These are phyloP conservation scores for Natator depressus DNA, from an alignment of 2,113 vertebrate genomes.

Conservation along the genomic window DNA sequence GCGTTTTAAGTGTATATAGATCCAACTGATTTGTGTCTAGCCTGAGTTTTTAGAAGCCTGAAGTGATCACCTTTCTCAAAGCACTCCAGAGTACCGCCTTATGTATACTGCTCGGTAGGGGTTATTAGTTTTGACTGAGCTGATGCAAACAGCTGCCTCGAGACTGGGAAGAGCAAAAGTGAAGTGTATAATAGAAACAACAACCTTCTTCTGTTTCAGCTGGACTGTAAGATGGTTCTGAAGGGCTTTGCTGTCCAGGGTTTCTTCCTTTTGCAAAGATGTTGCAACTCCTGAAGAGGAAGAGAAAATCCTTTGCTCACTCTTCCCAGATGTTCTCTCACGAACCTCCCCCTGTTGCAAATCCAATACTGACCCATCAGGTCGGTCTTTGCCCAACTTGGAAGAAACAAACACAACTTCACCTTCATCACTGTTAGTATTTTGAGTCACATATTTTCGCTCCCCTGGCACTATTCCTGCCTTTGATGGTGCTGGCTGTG, in stretches of 20 bases:
- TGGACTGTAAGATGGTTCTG: conserved; percentile 79
- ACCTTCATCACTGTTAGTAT: conserved; percentile 46
- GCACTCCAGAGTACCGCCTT: background rate
- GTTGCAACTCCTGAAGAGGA: conserved; percentile 72
- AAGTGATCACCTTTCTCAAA: background rate
- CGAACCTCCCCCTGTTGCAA: conserved; percentile 33
- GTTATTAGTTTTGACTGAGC: accelerated
- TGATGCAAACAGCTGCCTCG: background rate
- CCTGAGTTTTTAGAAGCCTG: background rate
- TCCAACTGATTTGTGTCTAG: background rate
- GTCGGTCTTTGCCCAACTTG: conserved; percentile 5
- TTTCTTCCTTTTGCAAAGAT: background rate
- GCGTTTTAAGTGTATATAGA: conserved; percentile 26
- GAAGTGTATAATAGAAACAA: background rate
- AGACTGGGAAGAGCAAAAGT: background rate
- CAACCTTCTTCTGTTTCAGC: conserved; percentile 92
- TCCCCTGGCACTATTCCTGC: accelerated
- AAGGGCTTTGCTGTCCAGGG: conserved; percentile 56
- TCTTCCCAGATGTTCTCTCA: background rate
- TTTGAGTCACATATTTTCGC: background rate
- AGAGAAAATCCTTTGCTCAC: conserved; percentile 74
- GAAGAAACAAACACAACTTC: conserved; percentile 67
- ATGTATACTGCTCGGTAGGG: background rate
- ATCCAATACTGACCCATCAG: conserved; percentile 56
- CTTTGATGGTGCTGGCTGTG: background rate